Evolutionary conservation across 2,888 invertebrate genomes (phyloP).

Genomic region (Ferrisia virgata): DNA sequence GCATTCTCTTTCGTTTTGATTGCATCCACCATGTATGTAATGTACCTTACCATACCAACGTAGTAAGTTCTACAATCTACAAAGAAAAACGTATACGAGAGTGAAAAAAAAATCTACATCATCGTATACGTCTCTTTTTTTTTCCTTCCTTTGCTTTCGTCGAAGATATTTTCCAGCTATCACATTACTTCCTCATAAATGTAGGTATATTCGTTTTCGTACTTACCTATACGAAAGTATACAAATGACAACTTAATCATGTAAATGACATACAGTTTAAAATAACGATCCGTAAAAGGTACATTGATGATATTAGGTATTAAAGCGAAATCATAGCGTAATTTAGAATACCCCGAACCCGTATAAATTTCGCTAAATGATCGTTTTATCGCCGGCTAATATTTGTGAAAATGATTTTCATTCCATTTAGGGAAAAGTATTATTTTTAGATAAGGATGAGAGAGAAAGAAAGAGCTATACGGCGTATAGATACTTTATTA

Average conservation of each 20-base stretch:
- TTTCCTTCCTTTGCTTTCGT: background rate
- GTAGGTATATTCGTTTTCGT: too few relatives aligned
- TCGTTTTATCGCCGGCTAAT: background rate
- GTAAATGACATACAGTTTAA: constrained; percentile 16
- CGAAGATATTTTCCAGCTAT: background rate
- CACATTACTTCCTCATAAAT: background rate
- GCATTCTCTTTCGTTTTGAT: background rate
- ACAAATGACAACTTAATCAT: constrained; percentile 15
- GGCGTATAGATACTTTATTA: background rate
- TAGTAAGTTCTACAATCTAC: too few relatives aligned
- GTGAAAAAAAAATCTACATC: background rate
- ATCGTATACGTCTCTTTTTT: too few relatives aligned
- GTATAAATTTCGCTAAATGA: constrained; percentile 11
- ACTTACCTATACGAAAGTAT: background rate
- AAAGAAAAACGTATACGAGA: background rate
- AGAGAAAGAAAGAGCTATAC: too few relatives aligned
- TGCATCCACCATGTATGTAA: background rate
- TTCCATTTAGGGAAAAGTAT: background rate
- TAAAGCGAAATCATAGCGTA: constrained; percentile 4
- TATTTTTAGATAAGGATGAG: background rate
- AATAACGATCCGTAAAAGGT: background rate
- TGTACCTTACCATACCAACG: too few relatives aligned
- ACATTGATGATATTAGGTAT: constrained; percentile 15
- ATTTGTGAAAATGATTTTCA: constrained; percentile 26
- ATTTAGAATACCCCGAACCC: constrained; percentile 16